Evolutionary conservation across 2,113 vertebrate genomes (phyloP), one percentile per base, ranked within the genome.

Genomic region (Eurystomus gularis): DNA sequence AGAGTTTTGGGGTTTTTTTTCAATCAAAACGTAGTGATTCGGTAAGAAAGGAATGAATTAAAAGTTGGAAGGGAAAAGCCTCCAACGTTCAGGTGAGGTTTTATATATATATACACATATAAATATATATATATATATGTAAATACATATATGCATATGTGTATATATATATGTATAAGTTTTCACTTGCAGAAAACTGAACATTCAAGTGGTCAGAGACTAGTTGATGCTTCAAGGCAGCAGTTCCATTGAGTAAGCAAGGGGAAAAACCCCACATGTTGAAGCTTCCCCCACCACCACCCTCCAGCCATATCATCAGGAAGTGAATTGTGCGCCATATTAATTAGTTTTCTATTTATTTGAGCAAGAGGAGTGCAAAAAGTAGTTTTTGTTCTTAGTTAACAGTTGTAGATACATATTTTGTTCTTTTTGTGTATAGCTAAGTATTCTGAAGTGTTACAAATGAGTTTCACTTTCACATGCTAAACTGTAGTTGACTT

Each of bases 261-360:
- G 42, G 20, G 31, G 5, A 1, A 8, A 17, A 24, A 61, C 35
- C 10, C 14, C 20, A 26, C 6, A 10, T 76, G 7, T 4, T 54
- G 20, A 39, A 66, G 20, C 3, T 86, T 23, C 13, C 9, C 15
- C 4, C 16, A n/a, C n/a, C n/a, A n/a, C n/a, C n/a, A 7, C 16
- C 4, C 26, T 10, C 16, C 37, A 3, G 0, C 29, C 31, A 0
- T 42, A 11, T 26, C 44, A 51, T n/a, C 9, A 62, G 19, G 40
- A 64, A 61, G n/a, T 51, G 20, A 77, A 23, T 62, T 70, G 17
- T 42, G 26, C 55, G 9, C 16, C 35, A 35, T 0, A 0, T 51
- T 48, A 64, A 9, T 9, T 28, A 66, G 18, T 21, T 94, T 69
- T 48, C 68, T 1, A 39, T 82, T 78, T 62, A 44, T 66, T 82